These are phyloP conservation scores for Drosophila rubida DNA, from an alignment of 2,888 invertebrate genomes.

Conservation along the genomic window DNA sequence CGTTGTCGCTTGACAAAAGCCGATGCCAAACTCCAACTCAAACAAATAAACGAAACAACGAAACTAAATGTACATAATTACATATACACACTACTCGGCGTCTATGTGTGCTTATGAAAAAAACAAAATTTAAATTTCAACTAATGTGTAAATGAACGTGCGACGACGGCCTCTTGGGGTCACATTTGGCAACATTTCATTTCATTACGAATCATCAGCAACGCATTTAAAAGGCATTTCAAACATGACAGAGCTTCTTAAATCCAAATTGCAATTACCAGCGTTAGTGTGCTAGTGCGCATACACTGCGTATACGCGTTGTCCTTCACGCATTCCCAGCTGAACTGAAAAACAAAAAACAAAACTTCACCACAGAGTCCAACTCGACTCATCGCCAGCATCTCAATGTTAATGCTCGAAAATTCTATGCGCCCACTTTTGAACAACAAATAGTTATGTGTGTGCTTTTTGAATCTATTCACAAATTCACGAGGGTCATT, in stretches of 20 bases:
- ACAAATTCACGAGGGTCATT: slow-evolving; percentile 43
- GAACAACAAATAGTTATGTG: not conserved
- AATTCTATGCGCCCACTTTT: slow-evolving; percentile 58
- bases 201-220: slow-evolving; percentile 59
- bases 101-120: slow-evolving; percentile 9
- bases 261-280: slow-evolving; percentile 55
- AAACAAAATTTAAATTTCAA: slow-evolving; percentile 65
- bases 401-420: slow-evolving; percentile 66
- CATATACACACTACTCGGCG: slow-evolving; percentile 9
- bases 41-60: slow-evolving; percentile 52
- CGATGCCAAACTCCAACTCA: slow-evolving; percentile 51
- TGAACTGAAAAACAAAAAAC: slow-evolving; percentile 24
- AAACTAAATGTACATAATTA: slow-evolving; percentile 47
- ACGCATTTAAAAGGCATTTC: slow-evolving; percentile 66
- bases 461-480: slow-evolving; percentile 20
- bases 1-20: slow-evolving; percentile 72
- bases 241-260: slow-evolving; percentile 59
- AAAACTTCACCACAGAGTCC: slow-evolving; percentile 36
- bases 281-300: slow-evolving; percentile 8
- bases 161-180: slow-evolving; percentile 72
- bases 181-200: slow-evolving; percentile 76
- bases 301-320: slow-evolving; percentile 34
- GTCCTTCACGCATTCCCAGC: slow-evolving; percentile 77
- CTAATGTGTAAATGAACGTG: slow-evolving; percentile 77
- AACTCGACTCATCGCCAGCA: slow-evolving; percentile 34